Percentiles rank a stretch among this genome's conserved stretches.
phyloP scores from a whole-genome alignment of 2,797 vertebrate genomes.

The Threskiornis aethiopicus region DNA sequence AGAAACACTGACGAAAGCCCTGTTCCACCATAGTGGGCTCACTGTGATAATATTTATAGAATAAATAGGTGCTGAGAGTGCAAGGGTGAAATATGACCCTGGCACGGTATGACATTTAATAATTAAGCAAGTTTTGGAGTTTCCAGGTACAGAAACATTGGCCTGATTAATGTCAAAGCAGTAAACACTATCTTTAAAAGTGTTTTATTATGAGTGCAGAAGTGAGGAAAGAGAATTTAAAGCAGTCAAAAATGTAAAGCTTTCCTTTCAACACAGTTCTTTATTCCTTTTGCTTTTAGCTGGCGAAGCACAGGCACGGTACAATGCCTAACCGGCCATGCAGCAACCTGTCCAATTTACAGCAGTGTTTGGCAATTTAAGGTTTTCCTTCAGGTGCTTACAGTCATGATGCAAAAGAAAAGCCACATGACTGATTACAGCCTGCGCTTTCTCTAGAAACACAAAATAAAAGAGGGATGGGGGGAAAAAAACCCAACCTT shows the following conservation, averaged over 20 bases:
- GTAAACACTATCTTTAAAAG: neutral
- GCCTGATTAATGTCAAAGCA: neutral
- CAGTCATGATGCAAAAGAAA: neutral
- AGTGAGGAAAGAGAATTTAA: neutral
- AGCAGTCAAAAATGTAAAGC: neutral
- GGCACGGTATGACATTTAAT: neutral
- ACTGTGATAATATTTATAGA: neutral
- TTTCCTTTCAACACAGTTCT: neutral
- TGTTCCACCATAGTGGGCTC: neutral
- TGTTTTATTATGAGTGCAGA: neutral
- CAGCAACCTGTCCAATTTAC: slow-evolving; percentile 9
- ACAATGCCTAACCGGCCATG: neutral
- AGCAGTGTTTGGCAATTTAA: neutral
- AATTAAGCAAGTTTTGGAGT: neutral
- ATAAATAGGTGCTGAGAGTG: neutral
- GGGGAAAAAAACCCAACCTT: rapidly evolving
- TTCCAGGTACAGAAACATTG: neutral
- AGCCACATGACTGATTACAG: neutral
- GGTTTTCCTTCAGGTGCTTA: slow-evolving; percentile 14
- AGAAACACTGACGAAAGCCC: neutral
- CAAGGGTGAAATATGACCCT: neutral
- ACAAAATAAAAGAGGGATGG: neutral
- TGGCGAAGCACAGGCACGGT: neutral
- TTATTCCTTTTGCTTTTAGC: neutral
- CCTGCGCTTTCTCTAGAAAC: neutral